Base-by-base conservation (phyloP, 1,140 invertebrate genomes). In the Drosophila bocqueti region DNA sequence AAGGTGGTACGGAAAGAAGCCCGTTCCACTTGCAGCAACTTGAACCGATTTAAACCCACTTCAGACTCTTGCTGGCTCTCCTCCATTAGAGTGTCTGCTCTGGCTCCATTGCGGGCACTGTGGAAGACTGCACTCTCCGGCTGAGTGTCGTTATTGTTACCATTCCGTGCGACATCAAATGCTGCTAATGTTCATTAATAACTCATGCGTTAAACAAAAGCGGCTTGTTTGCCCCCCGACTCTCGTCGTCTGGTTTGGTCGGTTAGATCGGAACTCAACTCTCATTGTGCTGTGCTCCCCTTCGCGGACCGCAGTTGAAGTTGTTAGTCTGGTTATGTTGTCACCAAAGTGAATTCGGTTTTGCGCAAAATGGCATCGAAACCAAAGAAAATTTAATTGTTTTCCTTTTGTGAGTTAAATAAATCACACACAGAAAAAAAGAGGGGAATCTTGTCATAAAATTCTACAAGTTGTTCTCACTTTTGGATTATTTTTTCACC, bases 161-260 rank as follows among this genome's bases (percentile, higher is more conserved):
- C 58, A 77, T 69, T 77, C 31, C 43, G 40, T 34, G 65, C 40
- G 31, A 60, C 75, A 74, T 64, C 67, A 77, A 80, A 65, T 69
- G 71, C 84, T 71, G 67, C 76, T 67, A 83, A 83, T 87, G 83
- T 87, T 89, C 84, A 83, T 84, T 83, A 84, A 89, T 74, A 84
- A 81, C 73, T 81, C 81, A 83, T 67, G 84, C 84, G 81, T 89
- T 74, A 64, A 89, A 83, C 76, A 83, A 83, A 83, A 74, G 68
- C 75, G 49, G 57, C 68, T 59, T 47, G 64, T 26, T 46, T 31
- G 13, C 31, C 57, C 45, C 11, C 49, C 38, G 11, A 21, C 16
- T 34, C 47, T 21, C 36, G 63, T 38, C 43, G 64, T 57, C 49
- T 76, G 74, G 72, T 45, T 64, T 59, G 72, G 60, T 54, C 36